A percentile compares a stretch with the other conserved stretches of the same genome.
These are phyloP conservation scores for Thunnus maccoyii DNA, from an alignment of 2,113 vertebrate genomes.

Conservation along the genomic window DNA sequence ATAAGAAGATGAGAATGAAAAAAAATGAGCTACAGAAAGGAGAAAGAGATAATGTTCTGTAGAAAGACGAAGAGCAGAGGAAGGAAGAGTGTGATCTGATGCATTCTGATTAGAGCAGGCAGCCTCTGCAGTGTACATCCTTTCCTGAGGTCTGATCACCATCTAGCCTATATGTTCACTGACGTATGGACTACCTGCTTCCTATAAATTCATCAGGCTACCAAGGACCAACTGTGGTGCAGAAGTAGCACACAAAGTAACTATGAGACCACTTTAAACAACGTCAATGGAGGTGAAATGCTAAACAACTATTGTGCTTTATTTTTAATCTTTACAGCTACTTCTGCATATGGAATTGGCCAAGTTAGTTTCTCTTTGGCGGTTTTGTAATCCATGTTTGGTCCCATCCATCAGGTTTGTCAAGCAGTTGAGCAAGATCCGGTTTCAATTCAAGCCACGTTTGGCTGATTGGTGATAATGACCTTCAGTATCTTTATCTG, in stretches of 20 bases:
- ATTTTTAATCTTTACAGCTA: too few species aligned
- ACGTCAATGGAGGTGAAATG: not conserved
- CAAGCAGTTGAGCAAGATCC: too few species aligned
- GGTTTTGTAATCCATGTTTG: too few species aligned
- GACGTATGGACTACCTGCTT: conserved; percentile 50
- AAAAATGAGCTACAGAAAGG: conserved; percentile 16
- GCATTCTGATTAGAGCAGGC: conserved; percentile 66
- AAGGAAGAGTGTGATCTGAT: conserved; percentile 41
- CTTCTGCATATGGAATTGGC: too few species aligned
- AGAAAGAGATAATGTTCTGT: conserved; percentile 38
- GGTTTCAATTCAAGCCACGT: too few species aligned
- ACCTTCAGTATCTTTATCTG: too few species aligned
- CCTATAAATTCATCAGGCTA: conserved; percentile 47
- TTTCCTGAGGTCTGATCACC: conserved; percentile 50
- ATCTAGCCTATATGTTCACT: conserved; percentile 30
- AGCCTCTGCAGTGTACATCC: conserved; percentile 57
- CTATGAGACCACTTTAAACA: not conserved
- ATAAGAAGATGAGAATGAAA: conserved; percentile 18
- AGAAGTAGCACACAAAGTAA: not conserved
- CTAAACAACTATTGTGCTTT: too few species aligned
- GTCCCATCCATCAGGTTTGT: too few species aligned
- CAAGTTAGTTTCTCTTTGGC: too few species aligned
- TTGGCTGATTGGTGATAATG: too few species aligned
- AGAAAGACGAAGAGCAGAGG: conserved; percentile 39
- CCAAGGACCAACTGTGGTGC: conserved; percentile 23